Conservation (phyloP, 2,888 invertebrate genomes). For the Entomobrya proxima region DNA sequence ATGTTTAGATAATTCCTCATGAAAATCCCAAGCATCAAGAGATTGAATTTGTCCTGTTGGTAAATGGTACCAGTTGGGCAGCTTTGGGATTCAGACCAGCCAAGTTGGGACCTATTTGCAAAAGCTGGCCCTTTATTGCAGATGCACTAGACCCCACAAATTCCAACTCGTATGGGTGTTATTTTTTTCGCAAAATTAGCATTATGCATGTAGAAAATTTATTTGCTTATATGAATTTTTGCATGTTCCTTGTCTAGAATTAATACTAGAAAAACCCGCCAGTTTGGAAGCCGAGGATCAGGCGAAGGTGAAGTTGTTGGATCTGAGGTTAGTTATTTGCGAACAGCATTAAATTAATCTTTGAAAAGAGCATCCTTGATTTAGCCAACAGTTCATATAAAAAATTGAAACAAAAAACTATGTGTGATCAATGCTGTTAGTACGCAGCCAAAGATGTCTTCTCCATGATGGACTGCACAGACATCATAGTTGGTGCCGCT, state of each 20-base stretch:
- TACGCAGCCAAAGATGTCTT: slow-evolving; percentile 69
- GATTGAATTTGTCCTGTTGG: slow-evolving; percentile 84
- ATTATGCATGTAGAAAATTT: background rate
- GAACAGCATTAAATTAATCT: background rate
- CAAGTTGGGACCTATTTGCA: slow-evolving; percentile 63
- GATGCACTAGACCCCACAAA: slow-evolving; percentile 60
- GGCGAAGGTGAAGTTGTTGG: slow-evolving; percentile 38
- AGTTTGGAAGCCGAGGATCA: slow-evolving; percentile 30
- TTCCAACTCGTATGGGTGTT: slow-evolving; percentile 48
- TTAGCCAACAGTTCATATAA: too few relatives aligned
- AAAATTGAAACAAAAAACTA: slow-evolving; percentile 12
- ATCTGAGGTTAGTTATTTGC: slow-evolving; percentile 36
- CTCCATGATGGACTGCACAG: slow-evolving; percentile 80
- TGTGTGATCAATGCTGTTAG: slow-evolving; percentile 24
- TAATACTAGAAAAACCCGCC: slow-evolving; percentile 37
- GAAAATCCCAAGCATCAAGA: slow-evolving; percentile 65
- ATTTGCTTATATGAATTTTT: background rate
- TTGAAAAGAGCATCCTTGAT: background rate
- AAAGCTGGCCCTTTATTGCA: slow-evolving; percentile 70
- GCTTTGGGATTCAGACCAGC: slow-evolving; percentile 94
- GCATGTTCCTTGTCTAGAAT: slow-evolving; percentile 19
- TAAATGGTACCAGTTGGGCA: slow-evolving; percentile 92
- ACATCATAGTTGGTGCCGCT: slow-evolving; percentile 93
- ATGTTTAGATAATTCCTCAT: slow-evolving; percentile 44
- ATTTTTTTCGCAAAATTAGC: background rate